Evolutionary conservation across 2,113 vertebrate species (phyloP), one percentile per base, ranked within the genome.

Genomic region (Epinephelus moara): DNA sequence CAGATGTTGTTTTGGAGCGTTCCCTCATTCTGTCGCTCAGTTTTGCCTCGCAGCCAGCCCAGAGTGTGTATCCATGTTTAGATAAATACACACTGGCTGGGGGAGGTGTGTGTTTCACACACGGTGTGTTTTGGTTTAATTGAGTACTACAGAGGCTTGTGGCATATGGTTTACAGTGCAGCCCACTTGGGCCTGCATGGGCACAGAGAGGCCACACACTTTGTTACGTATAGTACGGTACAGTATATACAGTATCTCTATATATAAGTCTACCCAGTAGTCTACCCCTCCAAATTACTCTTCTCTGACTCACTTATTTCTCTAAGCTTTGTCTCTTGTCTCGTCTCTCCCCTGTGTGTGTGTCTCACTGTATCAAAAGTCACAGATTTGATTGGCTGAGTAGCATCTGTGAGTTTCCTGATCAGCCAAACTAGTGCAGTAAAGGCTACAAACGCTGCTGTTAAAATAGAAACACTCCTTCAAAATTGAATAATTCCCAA

Each of bases 1-100:
- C 91, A 91, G 89, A 91, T 90, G 91, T 91, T 91, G 85, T 87
- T 86, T 84, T 85, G 85, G 85, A 88, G 75, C 50, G 30, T 47
- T 87, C 59, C 72, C 77, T 78, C 81, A 37, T 69, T 82, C 64
- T 70, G 72, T 75, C 66, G 40, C 87, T 78, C 67, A 61, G 49
- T 27, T 72, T 52, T 53, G 62, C 75, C 81, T 82, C 5, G 23
- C 75, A 90, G 78, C 76, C 73, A 21, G 67, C 80, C 62, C 66
- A 37, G 72, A 79, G 70, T 86, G 80, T 88, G 87, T 83, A 57
- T 82, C 70, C 74, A 84, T 85, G 87, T 92, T 91, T 83, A 86
- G 84, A 89, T 85, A 91, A 91, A 88, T 84, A 83, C 84, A 89
- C 87, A 73, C 80, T 78, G 80, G 80, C 64, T 73, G 61, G 52